Percentiles rank a stretch among this genome's conserved stretches.
Evolutionary conservation across 92 coral and sea anemone species (phyloP).

Genomic region (Blastomussa wellsi): DNA sequence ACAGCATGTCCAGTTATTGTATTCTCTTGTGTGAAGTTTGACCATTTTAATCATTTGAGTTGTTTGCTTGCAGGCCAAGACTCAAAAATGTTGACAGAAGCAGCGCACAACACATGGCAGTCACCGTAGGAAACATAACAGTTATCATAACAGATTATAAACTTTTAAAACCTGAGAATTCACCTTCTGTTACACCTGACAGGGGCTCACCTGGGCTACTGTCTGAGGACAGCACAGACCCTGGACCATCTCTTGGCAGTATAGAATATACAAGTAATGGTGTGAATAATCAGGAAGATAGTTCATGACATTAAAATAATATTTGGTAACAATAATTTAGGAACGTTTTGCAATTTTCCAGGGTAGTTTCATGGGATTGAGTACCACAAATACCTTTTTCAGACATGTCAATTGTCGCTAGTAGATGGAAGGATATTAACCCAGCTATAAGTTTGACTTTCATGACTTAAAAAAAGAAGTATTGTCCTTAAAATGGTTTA

Average conservation of each 20-base stretch:
- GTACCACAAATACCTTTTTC: not conserved
- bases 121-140: constrained; percentile 93
- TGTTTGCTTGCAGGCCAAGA: constrained; percentile 70
- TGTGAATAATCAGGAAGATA: constrained; percentile 60
- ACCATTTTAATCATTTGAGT: not conserved
- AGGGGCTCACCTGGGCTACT: constrained; percentile 64
- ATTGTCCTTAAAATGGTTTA: not conserved
- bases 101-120: constrained; percentile 96
- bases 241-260: constrained; percentile 57
- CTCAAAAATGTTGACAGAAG: constrained; percentile 86
- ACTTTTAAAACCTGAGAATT: constrained; percentile 78
- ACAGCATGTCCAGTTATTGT: too few relatives aligned
- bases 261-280: constrained; percentile 67
- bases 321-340: constrained; percentile 21
- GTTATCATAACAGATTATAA: constrained; percentile 97
- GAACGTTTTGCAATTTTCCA: constrained; percentile 31
- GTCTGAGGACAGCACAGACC: constrained; percentile 61
- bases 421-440: not conserved
- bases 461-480: not conserved
- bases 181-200: constrained; percentile 76
- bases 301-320: constrained; percentile 60
- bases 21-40: not conserved
- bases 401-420: not conserved
- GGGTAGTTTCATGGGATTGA: not conserved
- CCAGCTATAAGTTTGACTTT: not conserved